Base-by-base conservation (phyloP, 2,797 vertebrate genomes). In the Sorex maritimensis region DNA sequence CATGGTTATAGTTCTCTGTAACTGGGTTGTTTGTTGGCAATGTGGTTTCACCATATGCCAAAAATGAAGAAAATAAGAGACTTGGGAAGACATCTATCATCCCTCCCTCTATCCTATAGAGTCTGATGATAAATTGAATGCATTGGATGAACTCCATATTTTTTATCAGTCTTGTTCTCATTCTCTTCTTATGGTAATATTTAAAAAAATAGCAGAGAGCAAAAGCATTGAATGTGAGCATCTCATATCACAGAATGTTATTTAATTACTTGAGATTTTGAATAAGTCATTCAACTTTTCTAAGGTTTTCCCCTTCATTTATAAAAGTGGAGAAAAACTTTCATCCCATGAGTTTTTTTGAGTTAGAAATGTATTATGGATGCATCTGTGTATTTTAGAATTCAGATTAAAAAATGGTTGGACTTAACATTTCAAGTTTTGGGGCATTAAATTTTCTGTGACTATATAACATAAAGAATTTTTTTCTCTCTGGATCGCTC, bases 291-390 rank as follows among this genome's bases (percentile, higher is more conserved):
- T 94, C 88, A 75, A 89, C 30, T 91, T 84, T 30, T 90, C 4
- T 78, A 90, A 84, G 17, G 63, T 26, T 78, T 5, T 82, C 61
- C 82, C 88, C 34, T 88, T 93, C 21, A 93, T 77, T 85, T 81
- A 79, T 55, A 34, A 91, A 91, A 74, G 26, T 58, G 65, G 23
- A 46, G 46, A 52, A 91, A 81, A 94, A 55, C 24, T 5, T 30
- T 5, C 52, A 79, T 65, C 38, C 23, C 28, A 65, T 1, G 2
- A 83, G 4, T 26, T 81, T 3, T 63, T 2, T 52, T 15, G 90
- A 81, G 46, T 11, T 77, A 58, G 34, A n/a, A 93, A 88, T 19
- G 38, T 8, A 73, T 80, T 93, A 79, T 10, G 79, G 14, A 83
- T 72, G 46, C 26, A 80, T n/a, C 30, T 74, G 24, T 34, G 65